Evolutionary conservation across 2,797 vertebrate species (phyloP).

Genomic region (Rhinella marina): DNA sequence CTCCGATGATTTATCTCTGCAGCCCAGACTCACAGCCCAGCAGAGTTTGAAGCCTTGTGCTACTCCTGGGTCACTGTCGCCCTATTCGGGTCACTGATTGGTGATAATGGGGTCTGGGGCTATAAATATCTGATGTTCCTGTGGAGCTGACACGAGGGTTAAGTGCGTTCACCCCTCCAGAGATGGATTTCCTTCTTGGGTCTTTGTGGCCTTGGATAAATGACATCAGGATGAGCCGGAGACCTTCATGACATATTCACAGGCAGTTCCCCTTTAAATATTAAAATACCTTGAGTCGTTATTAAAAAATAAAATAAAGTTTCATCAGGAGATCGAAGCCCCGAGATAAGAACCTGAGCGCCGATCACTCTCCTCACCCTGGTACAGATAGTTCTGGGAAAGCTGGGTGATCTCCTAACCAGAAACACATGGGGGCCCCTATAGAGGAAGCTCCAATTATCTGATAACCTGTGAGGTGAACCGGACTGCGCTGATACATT

Average conservation of each 20-base stretch:
- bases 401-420: too few species aligned
- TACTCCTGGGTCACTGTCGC: background rate
- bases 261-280: background rate
- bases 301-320: too few species aligned
- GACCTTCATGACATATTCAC: background rate
- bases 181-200: background rate
- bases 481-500: too few species aligned
- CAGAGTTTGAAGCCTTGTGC: background rate
- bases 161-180: background rate
- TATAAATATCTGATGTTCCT: slow-evolving; percentile 23
- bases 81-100: slow-evolving; percentile 14
- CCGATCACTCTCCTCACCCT: too few species aligned
- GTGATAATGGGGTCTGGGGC: slow-evolving; percentile 9
- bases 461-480: too few species aligned
- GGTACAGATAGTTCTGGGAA: too few species aligned
- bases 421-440: too few species aligned
- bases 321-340: too few species aligned
- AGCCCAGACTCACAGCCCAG: background rate
- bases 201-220: slow-evolving; percentile 31
- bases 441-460: too few species aligned
- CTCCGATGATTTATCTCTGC: background rate
- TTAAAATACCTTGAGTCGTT: too few species aligned
- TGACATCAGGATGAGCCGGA: background rate
- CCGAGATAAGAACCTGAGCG: too few species aligned
- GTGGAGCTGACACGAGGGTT: slow-evolving; percentile 10